Evolutionary conservation across 1,140 invertebrate genomes (phyloP).

Genomic region (Papilio glaucus): DNA sequence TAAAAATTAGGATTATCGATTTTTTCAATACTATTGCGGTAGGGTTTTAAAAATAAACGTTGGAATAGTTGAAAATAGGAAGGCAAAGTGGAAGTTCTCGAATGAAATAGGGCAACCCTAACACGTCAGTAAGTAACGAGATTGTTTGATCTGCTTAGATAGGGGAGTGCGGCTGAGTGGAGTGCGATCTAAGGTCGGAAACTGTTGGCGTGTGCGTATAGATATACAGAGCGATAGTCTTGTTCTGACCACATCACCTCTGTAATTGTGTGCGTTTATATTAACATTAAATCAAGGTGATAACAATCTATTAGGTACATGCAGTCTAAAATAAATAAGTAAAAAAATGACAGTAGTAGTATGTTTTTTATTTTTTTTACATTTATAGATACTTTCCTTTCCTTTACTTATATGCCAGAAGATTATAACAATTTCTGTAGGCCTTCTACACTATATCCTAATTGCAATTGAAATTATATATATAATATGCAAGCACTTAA

Average conservation of each 20-base stretch:
- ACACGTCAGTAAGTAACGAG: slow-evolving; percentile 12
- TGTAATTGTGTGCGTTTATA: background rate
- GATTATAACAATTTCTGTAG: too few relatives aligned
- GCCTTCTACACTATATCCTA: too few relatives aligned
- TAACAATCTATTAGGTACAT: too few relatives aligned
- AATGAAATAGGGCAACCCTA: slow-evolving; percentile 2
- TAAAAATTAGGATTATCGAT: background rate
- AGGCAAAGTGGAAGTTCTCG: background rate
- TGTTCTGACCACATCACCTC: background rate
- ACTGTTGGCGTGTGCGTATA: background rate
- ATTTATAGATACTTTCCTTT: too few relatives aligned
- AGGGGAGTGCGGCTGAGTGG: slow-evolving; percentile 23
- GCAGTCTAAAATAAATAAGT: too few relatives aligned
- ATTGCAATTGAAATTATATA: too few relatives aligned
- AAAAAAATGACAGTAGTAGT: too few relatives aligned
- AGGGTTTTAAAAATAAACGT: slow-evolving; percentile 14
- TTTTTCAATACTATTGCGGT: background rate
- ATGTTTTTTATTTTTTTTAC: too few relatives aligned
- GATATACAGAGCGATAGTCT: background rate
- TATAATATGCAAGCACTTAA: too few relatives aligned
- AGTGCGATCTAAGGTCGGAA: background rate
- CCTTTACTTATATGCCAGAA: too few relatives aligned
- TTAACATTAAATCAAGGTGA: background rate
- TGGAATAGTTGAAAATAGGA: too few relatives aligned
- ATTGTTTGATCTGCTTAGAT: slow-evolving; percentile 30